Conservation (phyloP, 1,140 invertebrate species). For the Vanessa atalanta region DNA sequence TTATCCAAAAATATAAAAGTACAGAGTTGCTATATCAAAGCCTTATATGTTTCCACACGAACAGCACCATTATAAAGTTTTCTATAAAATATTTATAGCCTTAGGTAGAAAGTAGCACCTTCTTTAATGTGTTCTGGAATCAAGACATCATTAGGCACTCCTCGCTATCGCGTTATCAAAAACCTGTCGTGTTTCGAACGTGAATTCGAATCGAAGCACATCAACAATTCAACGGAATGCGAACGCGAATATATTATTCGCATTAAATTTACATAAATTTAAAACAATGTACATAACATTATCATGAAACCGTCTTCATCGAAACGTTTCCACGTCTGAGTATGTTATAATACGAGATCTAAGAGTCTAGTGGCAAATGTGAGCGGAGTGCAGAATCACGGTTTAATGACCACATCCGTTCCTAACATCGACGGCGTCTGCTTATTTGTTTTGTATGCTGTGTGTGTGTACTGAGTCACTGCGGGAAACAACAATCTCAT, state of each 20-base stretch:
- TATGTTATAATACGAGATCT: constrained; percentile 24
- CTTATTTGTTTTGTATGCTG: constrained; percentile 69
- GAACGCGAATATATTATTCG: constrained; percentile 21
- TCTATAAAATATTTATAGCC: background rate
- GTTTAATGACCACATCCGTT: constrained; percentile 76
- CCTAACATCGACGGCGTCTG: constrained; percentile 58
- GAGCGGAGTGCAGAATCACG: constrained; percentile 64
- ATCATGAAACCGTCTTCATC: constrained; percentile 8
- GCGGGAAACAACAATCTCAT: constrained; percentile 67
- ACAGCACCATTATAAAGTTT: background rate
- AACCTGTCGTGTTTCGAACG: constrained; percentile 27
- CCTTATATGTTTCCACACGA: background rate
- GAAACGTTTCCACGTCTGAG: constrained; percentile 1
- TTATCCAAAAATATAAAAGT: too few species aligned
- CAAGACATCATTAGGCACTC: constrained; percentile 28
- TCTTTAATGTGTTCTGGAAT: constrained; percentile 6
- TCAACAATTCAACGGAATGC: constrained; percentile 28
- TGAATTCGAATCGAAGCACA: constrained; percentile 25
- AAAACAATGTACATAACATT: background rate
- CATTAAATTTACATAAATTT: constrained; percentile 6
- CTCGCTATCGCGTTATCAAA: constrained; percentile 32
- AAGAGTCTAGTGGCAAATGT: constrained; percentile 37
- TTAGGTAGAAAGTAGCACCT: background rate
- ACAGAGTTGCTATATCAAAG: too few species aligned
- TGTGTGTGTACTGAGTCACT: constrained; percentile 63